Evolutionary conservation across 2,797 vertebrate genomes (phyloP).

Genomic region (Mormyrus proboscirostris): DNA sequence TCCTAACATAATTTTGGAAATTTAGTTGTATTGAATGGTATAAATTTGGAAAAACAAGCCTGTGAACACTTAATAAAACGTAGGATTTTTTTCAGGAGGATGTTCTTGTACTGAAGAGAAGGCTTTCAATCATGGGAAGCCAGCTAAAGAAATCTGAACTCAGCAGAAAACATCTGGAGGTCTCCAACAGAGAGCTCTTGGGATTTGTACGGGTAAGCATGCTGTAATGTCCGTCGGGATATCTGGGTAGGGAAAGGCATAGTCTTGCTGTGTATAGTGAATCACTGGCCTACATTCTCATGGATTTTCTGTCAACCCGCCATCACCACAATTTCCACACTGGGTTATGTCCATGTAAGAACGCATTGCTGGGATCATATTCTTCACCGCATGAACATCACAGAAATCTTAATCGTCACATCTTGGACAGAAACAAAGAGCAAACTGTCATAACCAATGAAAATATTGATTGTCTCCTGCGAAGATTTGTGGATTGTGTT

Average conservation of each 20-base stretch:
- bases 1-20: not conserved
- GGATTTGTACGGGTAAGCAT: constrained; percentile 75
- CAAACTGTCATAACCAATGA: not conserved
- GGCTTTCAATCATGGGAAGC: constrained; percentile 59
- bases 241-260: not conserved
- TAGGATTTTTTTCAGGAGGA: constrained; percentile 50
- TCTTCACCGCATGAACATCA: not conserved
- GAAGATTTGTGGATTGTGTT: not conserved
- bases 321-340: not conserved
- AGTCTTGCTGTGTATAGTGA: not conserved
- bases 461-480: not conserved
- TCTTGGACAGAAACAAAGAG: not conserved
- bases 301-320: not conserved
- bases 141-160: constrained; percentile 74
- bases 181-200: constrained; percentile 77
- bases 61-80: not conserved
- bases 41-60: not conserved
- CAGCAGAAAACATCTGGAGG: constrained; percentile 73
- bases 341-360: not conserved
- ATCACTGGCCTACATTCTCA: not conserved
- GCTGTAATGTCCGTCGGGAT: not conserved
- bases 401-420: not conserved
- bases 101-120: constrained; percentile 63
- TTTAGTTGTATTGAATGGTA: not conserved
- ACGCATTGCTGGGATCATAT: not conserved